phyloP scores from a whole-genome alignment of 2,888 invertebrate species.

The Drosophila greeni region DNA sequence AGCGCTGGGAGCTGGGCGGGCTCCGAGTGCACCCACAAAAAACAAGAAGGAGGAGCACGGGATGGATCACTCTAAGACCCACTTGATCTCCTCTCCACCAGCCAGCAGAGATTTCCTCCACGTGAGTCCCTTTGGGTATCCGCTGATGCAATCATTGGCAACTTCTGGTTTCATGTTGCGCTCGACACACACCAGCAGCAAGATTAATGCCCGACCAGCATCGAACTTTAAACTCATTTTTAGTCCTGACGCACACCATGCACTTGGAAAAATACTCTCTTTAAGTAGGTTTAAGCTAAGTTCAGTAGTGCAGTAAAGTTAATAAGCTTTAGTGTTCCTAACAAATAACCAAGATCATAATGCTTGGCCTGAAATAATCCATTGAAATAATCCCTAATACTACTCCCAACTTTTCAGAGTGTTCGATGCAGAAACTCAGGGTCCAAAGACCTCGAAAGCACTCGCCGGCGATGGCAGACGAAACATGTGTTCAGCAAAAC shows the following conservation, averaged over 20 bases:
- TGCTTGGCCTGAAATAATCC: background rate
- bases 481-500: conserved; percentile 43
- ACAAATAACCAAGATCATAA: background rate
- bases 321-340: too few species aligned
- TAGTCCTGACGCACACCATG: conserved; percentile 24
- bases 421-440: background rate
- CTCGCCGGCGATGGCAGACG: conserved; percentile 18
- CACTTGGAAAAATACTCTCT: background rate
- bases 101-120: conserved; percentile 5
- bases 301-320: background rate
- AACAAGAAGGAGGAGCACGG: background rate
- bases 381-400: background rate
- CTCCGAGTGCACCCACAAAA: too few species aligned
- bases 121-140: conserved; percentile 23
- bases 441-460: conserved; percentile 8
- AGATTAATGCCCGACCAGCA: conserved; percentile 56
- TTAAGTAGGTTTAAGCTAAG: too few species aligned
- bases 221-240: conserved; percentile 64
- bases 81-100: conserved; percentile 7
- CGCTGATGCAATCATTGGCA: conserved; percentile 36
- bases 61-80: conserved; percentile 26
- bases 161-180: conserved; percentile 37
- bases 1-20: background rate
- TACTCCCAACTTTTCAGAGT: background rate
- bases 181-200: conserved; percentile 12